A percentile compares a stretch with the other conserved stretches of the same genome.
phyloP scores from a whole-genome alignment of 2,797 vertebrate genomes.

The Rhadinocentrus ornatus region DNA sequence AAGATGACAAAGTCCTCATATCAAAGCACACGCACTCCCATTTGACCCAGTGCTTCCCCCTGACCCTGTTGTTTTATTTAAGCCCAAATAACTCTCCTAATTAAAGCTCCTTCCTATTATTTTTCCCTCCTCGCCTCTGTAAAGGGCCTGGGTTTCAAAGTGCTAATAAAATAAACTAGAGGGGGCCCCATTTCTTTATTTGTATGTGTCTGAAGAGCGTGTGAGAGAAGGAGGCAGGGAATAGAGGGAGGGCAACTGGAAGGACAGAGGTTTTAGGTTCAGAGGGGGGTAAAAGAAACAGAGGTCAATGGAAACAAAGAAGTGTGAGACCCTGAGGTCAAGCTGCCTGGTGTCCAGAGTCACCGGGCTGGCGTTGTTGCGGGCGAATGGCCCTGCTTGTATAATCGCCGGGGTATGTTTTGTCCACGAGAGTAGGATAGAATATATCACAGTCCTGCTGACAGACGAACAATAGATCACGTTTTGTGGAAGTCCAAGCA shows the following conservation, averaged over 20 bases:
- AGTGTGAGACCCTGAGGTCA: slow-evolving; percentile 79
- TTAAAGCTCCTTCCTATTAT: slow-evolving; percentile 75
- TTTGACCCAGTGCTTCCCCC: slow-evolving; percentile 67
- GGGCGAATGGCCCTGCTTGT: slow-evolving; percentile 68
- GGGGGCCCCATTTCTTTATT: slow-evolving; percentile 78
- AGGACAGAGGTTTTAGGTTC: slow-evolving; percentile 76
- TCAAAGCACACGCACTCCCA: slow-evolving; percentile 69
- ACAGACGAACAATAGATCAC: slow-evolving; percentile 82
- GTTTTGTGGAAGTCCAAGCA: slow-evolving; percentile 75
- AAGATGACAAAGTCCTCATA: slow-evolving; percentile 64
- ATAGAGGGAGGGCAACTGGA: slow-evolving; percentile 29
- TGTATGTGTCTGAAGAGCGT: slow-evolving; percentile 72
- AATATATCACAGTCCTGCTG: slow-evolving; percentile 82
- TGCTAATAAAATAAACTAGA: slow-evolving; percentile 83
- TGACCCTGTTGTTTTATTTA: slow-evolving; percentile 77
- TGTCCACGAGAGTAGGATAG: slow-evolving; percentile 76
- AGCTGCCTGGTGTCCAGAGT: slow-evolving; percentile 82
- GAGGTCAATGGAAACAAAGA: slow-evolving; percentile 83
- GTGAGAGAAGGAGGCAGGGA: slow-evolving; percentile 54
- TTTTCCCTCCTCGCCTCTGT: slow-evolving; percentile 62
- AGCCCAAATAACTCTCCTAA: slow-evolving; percentile 75
- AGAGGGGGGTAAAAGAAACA: slow-evolving; percentile 78
- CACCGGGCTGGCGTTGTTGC: slow-evolving; percentile 68
- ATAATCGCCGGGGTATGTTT: slow-evolving; percentile 80
- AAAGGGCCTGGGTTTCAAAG: slow-evolving; percentile 78